Evolutionary conservation across 2,888 invertebrate genomes (phyloP), one percentile per base, ranked within the genome.

Genomic region (Pristionchus arcanus): DNA sequence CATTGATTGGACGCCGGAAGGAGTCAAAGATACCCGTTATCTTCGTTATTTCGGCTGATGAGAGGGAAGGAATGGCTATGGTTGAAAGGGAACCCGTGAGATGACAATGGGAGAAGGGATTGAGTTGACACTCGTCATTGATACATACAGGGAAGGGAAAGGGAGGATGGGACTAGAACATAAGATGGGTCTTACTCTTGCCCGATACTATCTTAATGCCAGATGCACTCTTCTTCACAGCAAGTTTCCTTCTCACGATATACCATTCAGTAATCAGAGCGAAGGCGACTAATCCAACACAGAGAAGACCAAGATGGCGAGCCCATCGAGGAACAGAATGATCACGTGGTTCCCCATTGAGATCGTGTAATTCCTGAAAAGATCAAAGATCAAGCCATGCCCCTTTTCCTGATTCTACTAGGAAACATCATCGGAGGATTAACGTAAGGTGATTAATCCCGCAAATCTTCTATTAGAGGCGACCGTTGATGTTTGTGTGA

Each of bases 121-220:
- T 21, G 63, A 63, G 63, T 63, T 5, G 63, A 15, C 63, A 25
- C 63, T 63, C 63, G 68, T 68, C n/a, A 25, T n/a, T 68, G 11
- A 68, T 68, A 68, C 68, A 31, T n/a, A 68, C 68, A 68, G 68
- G 31, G 68, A 15, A 25, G 68, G 31, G 25, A 28, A 15, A 25
- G 66, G 28, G 66, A 42, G 34, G 31, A 31, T 19, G 7, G 31
- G 34, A 42, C 77, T 59, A 94, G 90, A 94, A 94, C 92, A 94
- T 94, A 28, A 94, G 91, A 91, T 94, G 94, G 19, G 94, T 94
- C 90, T 93, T 94, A 90, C 92, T 92, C 89, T 93, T 93, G 81
- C 91, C 93, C 37, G 92, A 92, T 28, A 91, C 91, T 19, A 93
- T 92, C 84, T 93, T 93, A 89, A 93, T 91, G 55, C 91, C 91